These are phyloP conservation scores for Unio pictorum DNA, from an alignment of 2,888 invertebrate genomes.

Conservation along the genomic window DNA sequence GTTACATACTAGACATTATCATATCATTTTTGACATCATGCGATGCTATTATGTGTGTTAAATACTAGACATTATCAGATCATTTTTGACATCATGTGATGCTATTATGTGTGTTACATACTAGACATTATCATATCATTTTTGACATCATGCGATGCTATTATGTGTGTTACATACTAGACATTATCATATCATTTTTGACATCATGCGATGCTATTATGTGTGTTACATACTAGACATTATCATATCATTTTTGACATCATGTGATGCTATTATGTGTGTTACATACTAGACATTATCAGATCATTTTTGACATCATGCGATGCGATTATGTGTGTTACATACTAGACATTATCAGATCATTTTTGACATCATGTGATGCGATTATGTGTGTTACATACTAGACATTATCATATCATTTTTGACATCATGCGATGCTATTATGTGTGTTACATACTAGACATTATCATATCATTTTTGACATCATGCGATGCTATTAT, in stretches of 20 bases:
- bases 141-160: no score
- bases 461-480: neutral
- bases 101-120: no score
- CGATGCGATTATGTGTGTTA: no score
- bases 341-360: neutral
- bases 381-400: no score
- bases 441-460: no score
- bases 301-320: neutral
- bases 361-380: neutral
- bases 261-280: no score
- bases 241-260: neutral
- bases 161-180: no score
- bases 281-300: neutral
- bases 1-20: neutral
- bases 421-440: no score
- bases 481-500: no score
- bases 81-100: neutral
- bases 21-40: neutral
- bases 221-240: neutral
- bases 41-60: no score
- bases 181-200: neutral
- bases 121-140: neutral
- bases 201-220: no score
- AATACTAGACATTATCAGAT: neutral
- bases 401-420: neutral